These are phyloP conservation scores for Aythya baeri DNA, from an alignment of 2,113 vertebrate genomes.

Conservation along the genomic window DNA sequence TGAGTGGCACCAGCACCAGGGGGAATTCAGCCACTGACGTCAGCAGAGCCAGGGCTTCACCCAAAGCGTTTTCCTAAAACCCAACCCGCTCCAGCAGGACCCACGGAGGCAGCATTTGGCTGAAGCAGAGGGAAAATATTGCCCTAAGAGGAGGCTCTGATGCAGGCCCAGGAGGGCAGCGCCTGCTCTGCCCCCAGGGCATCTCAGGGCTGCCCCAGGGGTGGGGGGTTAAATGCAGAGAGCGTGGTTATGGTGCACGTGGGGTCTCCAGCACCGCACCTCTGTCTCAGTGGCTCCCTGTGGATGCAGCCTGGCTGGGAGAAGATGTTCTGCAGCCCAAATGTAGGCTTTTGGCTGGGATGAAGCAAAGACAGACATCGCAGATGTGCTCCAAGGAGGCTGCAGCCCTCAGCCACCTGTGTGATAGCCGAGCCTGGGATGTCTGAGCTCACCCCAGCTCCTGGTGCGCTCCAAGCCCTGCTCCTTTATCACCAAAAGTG, in stretches of 20 bases:
- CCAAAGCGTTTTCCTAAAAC: not conserved
- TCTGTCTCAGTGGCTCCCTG: not conserved
- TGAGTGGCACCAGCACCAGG: not conserved
- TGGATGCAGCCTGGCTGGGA: not conserved
- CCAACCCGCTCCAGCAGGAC: not conserved
- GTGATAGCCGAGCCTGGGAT: rapidly evolving
- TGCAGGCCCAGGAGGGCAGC: not conserved
- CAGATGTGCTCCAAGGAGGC: not conserved
- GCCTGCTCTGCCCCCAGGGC: not conserved
- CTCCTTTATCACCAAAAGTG: not conserved
- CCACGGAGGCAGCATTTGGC: not conserved
- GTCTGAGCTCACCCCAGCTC: not conserved
- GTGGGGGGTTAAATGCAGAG: not conserved
- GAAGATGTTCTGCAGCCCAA: too few species aligned
- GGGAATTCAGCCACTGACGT: not conserved
- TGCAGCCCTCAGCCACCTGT: not conserved
- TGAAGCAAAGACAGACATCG: not conserved
- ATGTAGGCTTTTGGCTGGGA: not conserved
- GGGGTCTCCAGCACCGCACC: rapidly evolving
- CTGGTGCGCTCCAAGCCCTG: not conserved
- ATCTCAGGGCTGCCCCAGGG: not conserved
- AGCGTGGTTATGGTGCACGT: rapidly evolving
- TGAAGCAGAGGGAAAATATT: not conserved
- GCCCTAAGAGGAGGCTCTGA: not conserved
- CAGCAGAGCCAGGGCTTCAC: not conserved